Evolutionary conservation across 2,113 vertebrate species (phyloP).

Genomic region (Callaeas wilsoni): DNA sequence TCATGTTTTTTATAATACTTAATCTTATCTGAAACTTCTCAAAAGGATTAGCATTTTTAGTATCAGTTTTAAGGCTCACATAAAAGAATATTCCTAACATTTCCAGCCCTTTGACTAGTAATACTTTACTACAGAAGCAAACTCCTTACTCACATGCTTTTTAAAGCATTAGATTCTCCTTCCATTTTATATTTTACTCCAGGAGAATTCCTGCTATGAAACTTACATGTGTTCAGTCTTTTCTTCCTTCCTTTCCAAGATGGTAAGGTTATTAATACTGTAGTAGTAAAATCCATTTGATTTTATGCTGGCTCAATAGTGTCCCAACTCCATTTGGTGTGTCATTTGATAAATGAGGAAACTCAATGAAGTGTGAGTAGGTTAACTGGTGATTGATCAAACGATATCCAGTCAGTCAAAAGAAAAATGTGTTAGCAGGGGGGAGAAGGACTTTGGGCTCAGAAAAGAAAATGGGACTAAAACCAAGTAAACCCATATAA

Average conservation of each 20-base stretch:
- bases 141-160: background rate
- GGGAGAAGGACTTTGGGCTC: background rate
- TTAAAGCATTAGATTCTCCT: background rate
- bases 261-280: background rate
- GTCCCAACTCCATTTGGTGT: background rate
- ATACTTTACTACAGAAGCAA: background rate
- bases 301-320: background rate
- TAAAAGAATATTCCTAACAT: background rate
- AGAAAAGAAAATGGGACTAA: background rate
- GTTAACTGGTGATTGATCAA: slow-evolving; percentile 5
- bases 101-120: background rate
- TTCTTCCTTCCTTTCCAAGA: background rate
- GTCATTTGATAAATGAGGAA: background rate
- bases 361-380: background rate
- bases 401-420: background rate
- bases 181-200: background rate
- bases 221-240: background rate
- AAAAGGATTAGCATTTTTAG: background rate
- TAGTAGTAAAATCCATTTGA: background rate
- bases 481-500: background rate
- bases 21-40: background rate
- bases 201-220: background rate
- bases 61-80: background rate
- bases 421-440: background rate
- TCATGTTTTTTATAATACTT: background rate